phyloP scores from a whole-genome alignment of 2,888 invertebrate species.

The Tipula lateralis region DNA sequence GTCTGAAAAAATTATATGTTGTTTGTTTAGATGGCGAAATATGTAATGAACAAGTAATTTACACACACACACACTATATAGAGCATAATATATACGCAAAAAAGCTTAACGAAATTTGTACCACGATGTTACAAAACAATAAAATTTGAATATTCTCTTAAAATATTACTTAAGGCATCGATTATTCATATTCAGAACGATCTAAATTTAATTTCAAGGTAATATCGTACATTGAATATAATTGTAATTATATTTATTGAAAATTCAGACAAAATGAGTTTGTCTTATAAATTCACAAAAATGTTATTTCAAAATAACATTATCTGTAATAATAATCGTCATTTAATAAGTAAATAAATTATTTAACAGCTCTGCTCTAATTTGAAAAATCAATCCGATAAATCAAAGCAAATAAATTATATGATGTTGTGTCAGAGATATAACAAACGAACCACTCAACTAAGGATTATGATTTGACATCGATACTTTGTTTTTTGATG shows the following conservation, averaged over 20 bases:
- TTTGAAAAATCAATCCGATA: not conserved
- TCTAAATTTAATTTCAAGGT: not conserved
- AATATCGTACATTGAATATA: not conserved
- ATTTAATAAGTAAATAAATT: not conserved
- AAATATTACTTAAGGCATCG: not conserved
- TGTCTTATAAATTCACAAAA: not conserved
- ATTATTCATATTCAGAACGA: not conserved
- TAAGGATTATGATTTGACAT: too few relatives aligned
- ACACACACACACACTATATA: not conserved
- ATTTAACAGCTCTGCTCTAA: not conserved
- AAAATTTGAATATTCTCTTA: not conserved
- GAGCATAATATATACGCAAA: not conserved
- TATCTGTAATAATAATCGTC: not conserved
- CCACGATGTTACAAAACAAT: not conserved
- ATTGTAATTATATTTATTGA: not conserved
- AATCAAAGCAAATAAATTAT: not conserved
- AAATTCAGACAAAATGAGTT: not conserved
- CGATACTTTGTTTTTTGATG: too few relatives aligned
- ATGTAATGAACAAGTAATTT: not conserved
- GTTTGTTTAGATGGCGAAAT: not conserved
- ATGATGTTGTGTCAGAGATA: not conserved
- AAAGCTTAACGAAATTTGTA: not conserved
- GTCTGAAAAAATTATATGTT: not conserved
- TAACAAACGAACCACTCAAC: too few relatives aligned
- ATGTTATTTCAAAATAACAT: not conserved